These are phyloP conservation scores for Lonchura striata DNA, from an alignment of 2,113 vertebrate genomes.

Conservation along the genomic window DNA sequence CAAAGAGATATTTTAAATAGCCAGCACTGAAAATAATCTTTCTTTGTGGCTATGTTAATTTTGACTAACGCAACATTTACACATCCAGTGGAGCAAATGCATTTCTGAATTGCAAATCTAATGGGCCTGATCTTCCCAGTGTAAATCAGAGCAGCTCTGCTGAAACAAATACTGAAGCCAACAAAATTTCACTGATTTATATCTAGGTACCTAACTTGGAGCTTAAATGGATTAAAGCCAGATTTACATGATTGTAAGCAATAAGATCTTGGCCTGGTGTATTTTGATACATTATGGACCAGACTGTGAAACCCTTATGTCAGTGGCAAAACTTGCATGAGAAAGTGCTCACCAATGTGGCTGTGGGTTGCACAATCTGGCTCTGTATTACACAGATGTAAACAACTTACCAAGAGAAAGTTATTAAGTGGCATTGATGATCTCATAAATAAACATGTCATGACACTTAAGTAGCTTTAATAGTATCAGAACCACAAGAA, in stretches of 20 bases:
- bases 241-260: slow-evolving; percentile 40
- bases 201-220: slow-evolving; percentile 19
- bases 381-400: slow-evolving; percentile 22
- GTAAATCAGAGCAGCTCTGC: slow-evolving; percentile 27
- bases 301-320: slow-evolving; percentile 41
- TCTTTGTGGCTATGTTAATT: slow-evolving; percentile 35
- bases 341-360: background rate
- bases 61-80: background rate
- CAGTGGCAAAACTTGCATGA: slow-evolving; percentile 30
- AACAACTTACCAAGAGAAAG: slow-evolving; percentile 53
- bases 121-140: slow-evolving; percentile 6
- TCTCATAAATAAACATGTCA: slow-evolving; percentile 62
- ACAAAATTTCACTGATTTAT: slow-evolving; percentile 19
- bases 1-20: slow-evolving; percentile 7
- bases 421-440: slow-evolving; percentile 61
- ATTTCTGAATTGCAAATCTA: slow-evolving; percentile 45
- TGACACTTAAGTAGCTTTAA: slow-evolving; percentile 58
- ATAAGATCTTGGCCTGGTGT: slow-evolving; percentile 40
- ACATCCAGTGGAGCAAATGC: slow-evolving; percentile 18
- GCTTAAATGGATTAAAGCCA: slow-evolving; percentile 39
- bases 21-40: slow-evolving; percentile 13
- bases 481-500: slow-evolving; percentile 53
- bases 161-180: slow-evolving; percentile 20
- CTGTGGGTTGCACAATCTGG: slow-evolving; percentile 44
- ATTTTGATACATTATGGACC: slow-evolving; percentile 39